Percentiles rank a stretch among this genome's conserved stretches.
Evolutionary conservation across 2,888 invertebrate species (phyloP).

Genomic region (Drosophila formosana): DNA sequence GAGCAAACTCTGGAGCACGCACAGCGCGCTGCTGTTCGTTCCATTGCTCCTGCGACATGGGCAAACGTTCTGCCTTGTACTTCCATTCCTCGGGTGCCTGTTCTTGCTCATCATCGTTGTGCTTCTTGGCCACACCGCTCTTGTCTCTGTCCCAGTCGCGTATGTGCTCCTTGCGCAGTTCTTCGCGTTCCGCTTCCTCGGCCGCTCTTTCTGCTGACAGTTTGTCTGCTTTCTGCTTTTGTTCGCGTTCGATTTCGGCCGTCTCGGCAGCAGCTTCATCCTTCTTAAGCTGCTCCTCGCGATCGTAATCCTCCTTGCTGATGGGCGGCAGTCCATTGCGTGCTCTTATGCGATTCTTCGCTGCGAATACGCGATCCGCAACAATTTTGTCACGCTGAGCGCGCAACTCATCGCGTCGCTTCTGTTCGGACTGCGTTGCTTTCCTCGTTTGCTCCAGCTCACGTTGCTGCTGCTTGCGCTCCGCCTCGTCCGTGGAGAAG

Average conservation of each 20-base stretch:
- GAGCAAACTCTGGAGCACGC: conserved; percentile 92
- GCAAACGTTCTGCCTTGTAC: conserved; percentile 82
- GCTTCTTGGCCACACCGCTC: conserved; percentile 22
- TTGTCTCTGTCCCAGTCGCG: conserved; percentile 90
- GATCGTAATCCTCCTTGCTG: conserved; percentile 85
- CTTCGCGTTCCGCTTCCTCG: conserved; percentile 83
- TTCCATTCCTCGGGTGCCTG: conserved; percentile 71
- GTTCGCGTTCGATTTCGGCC: conserved; percentile 72
- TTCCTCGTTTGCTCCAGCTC: conserved; percentile 90
- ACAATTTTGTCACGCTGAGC: conserved; percentile 89
- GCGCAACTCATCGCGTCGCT: conserved; percentile 87
- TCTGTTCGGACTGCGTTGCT: conserved; percentile 90
- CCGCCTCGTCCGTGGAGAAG: conserved; percentile 94
- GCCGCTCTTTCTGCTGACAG: conserved; percentile 69
- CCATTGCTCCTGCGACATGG: conserved; percentile 85
- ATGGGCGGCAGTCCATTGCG: conserved; percentile 90
- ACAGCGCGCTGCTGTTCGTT: conserved; percentile 89
- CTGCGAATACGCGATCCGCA: conserved; percentile 90
- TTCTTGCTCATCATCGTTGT: conserved; percentile 1
- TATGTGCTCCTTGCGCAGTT: conserved; percentile 85
- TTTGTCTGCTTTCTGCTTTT: conserved; percentile 79
- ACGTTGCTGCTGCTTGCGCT: conserved; percentile 92
- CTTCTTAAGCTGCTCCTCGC: conserved; percentile 42
- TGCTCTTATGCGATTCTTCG: conserved; percentile 90
- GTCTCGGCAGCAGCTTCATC: conserved; percentile 34